These are phyloP conservation scores for Dermatophagoides farinae DNA, from an alignment of 1,140 invertebrate species.

Conservation along the genomic window DNA sequence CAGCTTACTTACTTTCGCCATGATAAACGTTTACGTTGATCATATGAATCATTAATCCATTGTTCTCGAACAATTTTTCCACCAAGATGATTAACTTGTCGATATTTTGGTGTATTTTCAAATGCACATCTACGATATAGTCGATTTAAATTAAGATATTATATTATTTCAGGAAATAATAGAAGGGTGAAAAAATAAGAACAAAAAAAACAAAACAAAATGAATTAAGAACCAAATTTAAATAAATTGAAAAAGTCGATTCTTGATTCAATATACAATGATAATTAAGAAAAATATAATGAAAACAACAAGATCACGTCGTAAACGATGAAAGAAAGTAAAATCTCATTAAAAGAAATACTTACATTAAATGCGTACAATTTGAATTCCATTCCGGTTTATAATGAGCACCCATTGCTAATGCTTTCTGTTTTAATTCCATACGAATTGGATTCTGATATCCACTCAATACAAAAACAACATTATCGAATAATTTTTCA, in stretches of 20 bases:
- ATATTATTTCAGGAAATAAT: no score
- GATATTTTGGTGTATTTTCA: constrained; percentile 64
- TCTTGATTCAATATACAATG: no score
- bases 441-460: constrained; percentile 57
- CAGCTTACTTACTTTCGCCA: constrained; percentile 35
- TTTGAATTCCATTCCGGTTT: constrained; percentile 44
- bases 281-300: no score
- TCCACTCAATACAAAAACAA: constrained; percentile 59
- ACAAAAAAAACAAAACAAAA: neutral
- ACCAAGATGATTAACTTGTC: constrained; percentile 40
- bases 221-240: neutral
- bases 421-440: constrained; percentile 41
- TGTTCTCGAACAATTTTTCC: constrained; percentile 47
- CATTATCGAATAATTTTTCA: constrained; percentile 37
- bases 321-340: no score
- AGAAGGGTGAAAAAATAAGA: constrained; percentile 16
- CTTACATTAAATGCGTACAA: constrained; percentile 65
- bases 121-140: constrained; percentile 61
- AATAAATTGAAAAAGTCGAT: constrained; percentile 1
- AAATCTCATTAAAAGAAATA: no score
- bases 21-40: constrained; percentile 38
- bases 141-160: no score
- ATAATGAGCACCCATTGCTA: constrained; percentile 57
- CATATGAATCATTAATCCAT: constrained; percentile 51
- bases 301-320: no score